Evolutionary conservation across 2,113 vertebrate species (phyloP).

Genomic region (Cygnus atratus): DNA sequence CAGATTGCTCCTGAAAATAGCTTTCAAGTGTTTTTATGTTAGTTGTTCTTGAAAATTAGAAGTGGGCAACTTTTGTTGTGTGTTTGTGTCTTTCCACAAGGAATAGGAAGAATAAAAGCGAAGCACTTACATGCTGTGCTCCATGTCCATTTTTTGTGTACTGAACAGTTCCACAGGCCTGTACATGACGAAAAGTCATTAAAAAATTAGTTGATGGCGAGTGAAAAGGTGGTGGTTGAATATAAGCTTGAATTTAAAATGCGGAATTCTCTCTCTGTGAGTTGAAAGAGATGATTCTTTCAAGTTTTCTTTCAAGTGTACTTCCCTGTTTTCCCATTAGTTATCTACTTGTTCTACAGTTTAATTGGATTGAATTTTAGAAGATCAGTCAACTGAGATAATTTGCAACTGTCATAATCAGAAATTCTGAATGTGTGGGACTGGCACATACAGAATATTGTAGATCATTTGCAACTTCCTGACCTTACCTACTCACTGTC

Average conservation of each 20-base stretch:
- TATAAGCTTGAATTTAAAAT: neutral
- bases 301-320: neutral
- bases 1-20: neutral
- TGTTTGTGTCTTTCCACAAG: neutral
- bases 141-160: accelerated
- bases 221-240: neutral
- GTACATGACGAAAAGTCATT: neutral
- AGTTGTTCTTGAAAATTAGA: neutral
- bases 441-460: neutral
- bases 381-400: neutral
- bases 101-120: neutral
- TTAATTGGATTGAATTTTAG: neutral
- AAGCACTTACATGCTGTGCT: neutral
- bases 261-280: neutral
- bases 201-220: neutral
- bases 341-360: neutral
- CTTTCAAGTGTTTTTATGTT: neutral
- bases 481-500: neutral
- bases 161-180: neutral
- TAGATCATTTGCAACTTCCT: neutral
- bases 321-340: neutral
- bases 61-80: neutral
- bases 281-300: neutral
- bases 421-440: neutral
- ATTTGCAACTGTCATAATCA: neutral